Evolutionary conservation across 1,140 invertebrate genomes (phyloP).

Genomic region (Schlechtendalia chinensis): DNA sequence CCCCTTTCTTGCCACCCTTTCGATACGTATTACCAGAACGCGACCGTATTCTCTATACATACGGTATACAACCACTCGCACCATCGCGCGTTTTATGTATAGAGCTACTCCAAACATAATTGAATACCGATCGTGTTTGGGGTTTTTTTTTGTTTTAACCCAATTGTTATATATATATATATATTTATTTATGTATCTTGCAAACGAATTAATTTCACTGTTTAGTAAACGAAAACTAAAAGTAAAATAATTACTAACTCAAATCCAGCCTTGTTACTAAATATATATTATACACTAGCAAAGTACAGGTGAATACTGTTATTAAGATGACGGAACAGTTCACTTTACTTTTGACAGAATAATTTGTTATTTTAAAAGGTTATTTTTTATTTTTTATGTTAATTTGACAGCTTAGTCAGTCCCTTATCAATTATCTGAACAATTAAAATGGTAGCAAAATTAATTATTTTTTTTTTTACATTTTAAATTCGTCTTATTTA

Average conservation of each 20-base stretch:
- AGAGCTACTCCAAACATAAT: too few species aligned
- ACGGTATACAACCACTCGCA: not conserved
- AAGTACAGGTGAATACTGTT: too few species aligned
- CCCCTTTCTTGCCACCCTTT: too few species aligned
- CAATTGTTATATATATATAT: not conserved
- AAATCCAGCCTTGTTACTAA: not conserved
- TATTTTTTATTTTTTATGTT: not conserved
- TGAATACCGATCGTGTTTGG: not conserved
- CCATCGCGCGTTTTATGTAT: not conserved
- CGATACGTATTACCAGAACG: not conserved
- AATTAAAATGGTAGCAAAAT: not conserved
- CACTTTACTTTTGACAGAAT: not conserved
- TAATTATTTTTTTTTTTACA: not conserved
- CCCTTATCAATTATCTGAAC: not conserved
- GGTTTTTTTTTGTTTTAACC: not conserved
- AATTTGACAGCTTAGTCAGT: not conserved
- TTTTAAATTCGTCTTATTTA: too few species aligned
- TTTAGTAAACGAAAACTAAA: not conserved
- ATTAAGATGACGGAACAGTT: not conserved
- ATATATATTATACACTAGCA: not conserved
- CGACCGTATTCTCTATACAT: not conserved
- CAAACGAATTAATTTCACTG: not conserved
- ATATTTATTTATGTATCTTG: too few species aligned
- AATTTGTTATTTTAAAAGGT: slow-evolving; percentile 1
- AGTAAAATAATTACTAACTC: slow-evolving; percentile 1